Conservation (phyloP, 2,888 invertebrate species). For the Clunio marinus region DNA sequence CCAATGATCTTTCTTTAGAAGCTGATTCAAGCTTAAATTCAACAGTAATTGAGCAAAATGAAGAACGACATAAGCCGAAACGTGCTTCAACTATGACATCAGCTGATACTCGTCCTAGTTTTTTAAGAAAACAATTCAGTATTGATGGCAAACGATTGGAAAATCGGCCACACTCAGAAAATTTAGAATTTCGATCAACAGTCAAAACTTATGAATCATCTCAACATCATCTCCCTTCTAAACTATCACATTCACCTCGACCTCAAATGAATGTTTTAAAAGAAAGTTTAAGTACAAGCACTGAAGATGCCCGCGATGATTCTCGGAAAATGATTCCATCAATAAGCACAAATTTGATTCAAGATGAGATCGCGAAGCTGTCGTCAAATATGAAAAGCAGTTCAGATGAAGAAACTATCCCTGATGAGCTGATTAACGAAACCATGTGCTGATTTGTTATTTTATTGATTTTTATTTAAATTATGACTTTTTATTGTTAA, state of each 20-base stretch:
- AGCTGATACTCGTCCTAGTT: constrained; percentile 46
- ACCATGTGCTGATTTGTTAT: constrained; percentile 50
- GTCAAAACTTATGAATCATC: constrained; percentile 6
- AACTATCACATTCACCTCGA: not conserved
- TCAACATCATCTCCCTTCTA: constrained; percentile 18
- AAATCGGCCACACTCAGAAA: constrained; percentile 10
- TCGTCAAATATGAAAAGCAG: constrained; percentile 52
- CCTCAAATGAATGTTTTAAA: constrained; percentile 46
- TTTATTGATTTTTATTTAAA: not conserved
- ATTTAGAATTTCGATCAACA: constrained; percentile 18
- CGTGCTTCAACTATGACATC: constrained; percentile 48
- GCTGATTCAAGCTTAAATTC: constrained; percentile 45
- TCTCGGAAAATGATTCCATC: constrained; percentile 47
- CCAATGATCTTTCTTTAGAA: constrained; percentile 50
- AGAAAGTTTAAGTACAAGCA: constrained; percentile 51
- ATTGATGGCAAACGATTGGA: constrained; percentile 44
- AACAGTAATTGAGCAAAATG: constrained; percentile 42
- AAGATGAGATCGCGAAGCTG: constrained; percentile 52
- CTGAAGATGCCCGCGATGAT: constrained; percentile 48
- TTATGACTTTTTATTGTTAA: too few relatives aligned
- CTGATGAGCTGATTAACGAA: constrained; percentile 49
- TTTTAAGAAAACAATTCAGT: constrained; percentile 52
- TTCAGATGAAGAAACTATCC: constrained; percentile 52
- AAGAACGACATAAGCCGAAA: constrained; percentile 42
- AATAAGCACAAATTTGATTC: constrained; percentile 51